Conservation (phyloP, 2,888 invertebrate species). For the Melinaea marsaeus region DNA sequence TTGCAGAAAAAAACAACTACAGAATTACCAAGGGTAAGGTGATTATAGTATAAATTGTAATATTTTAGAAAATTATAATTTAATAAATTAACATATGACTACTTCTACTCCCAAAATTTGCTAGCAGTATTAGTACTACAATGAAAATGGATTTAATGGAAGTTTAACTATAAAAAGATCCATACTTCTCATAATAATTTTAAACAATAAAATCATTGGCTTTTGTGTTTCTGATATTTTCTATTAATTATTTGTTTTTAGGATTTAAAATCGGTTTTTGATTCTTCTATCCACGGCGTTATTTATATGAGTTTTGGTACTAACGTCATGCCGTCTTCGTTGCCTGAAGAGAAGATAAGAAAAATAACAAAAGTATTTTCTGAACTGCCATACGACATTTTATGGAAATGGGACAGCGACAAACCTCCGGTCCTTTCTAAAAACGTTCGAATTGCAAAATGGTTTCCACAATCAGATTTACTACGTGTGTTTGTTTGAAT, state of each 20-base stretch:
- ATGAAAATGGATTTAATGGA: too few relatives aligned
- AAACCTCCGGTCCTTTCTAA: slow-evolving; percentile 39
- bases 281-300: too few relatives aligned
- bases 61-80: too few relatives aligned
- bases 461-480: slow-evolving; percentile 53
- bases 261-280: too few relatives aligned
- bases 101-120: too few relatives aligned
- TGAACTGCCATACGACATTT: slow-evolving; percentile 48
- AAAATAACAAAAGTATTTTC: slow-evolving; percentile 49
- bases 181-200: too few relatives aligned
- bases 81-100: too few relatives aligned
- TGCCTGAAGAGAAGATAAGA: slow-evolving; percentile 39
- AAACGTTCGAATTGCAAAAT: slow-evolving; percentile 45
- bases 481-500: slow-evolving; percentile 11
- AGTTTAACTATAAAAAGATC: too few relatives aligned
- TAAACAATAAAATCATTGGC: too few relatives aligned
- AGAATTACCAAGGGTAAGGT: slow-evolving; percentile 47
- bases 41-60: neutral
- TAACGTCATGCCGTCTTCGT: too few relatives aligned
- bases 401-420: slow-evolving; percentile 58
- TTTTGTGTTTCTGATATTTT: slow-evolving; percentile 32
- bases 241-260: slow-evolving; percentile 13
- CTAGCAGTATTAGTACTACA: too few relatives aligned
- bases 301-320: too few relatives aligned
- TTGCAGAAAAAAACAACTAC: slow-evolving; percentile 50